Percentiles rank a stretch among this genome's conserved stretches.
Evolutionary conservation across 2,797 vertebrate species (phyloP).

Genomic region (Natrix natrix): DNA sequence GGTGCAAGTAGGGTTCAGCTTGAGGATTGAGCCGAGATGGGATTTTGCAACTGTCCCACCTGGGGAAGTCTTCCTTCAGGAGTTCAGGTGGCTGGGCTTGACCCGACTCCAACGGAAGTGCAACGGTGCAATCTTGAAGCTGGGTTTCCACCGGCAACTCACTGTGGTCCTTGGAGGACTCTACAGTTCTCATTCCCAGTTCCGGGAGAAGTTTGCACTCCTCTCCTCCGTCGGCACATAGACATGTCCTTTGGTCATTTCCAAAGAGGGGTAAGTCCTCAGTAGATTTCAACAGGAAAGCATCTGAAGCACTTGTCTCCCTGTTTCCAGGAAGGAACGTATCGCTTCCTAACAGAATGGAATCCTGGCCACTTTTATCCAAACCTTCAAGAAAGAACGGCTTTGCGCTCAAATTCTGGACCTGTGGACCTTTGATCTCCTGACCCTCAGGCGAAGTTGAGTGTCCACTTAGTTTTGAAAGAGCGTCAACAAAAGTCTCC

Average conservation of each 20-base stretch:
- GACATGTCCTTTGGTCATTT: fast-evolving
- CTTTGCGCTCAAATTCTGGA: fast-evolving
- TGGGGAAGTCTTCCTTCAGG: fast-evolving
- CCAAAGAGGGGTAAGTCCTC: fast-evolving
- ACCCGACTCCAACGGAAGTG: fast-evolving
- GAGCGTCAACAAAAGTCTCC: neutral
- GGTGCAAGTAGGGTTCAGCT: fast-evolving
- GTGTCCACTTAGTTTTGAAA: neutral
- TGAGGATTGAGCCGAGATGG: neutral
- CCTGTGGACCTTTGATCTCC: neutral
- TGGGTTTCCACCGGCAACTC: neutral
- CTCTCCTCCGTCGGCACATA: fast-evolving
- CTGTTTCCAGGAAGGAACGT: fast-evolving
- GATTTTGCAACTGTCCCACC: neutral
- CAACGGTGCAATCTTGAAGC: neutral
- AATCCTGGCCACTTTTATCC: fast-evolving
- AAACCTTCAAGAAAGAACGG: fast-evolving
- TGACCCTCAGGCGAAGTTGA: neutral
- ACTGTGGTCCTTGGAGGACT: neutral
- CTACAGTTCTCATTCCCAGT: neutral
- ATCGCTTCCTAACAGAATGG: fast-evolving
- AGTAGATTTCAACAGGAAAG: fast-evolving
- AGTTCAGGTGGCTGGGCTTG: fast-evolving
- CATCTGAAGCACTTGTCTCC: fast-evolving
- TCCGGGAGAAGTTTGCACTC: fast-evolving